Conservation (phyloP, 2,888 invertebrate genomes). For the Acheta domesticus region DNA sequence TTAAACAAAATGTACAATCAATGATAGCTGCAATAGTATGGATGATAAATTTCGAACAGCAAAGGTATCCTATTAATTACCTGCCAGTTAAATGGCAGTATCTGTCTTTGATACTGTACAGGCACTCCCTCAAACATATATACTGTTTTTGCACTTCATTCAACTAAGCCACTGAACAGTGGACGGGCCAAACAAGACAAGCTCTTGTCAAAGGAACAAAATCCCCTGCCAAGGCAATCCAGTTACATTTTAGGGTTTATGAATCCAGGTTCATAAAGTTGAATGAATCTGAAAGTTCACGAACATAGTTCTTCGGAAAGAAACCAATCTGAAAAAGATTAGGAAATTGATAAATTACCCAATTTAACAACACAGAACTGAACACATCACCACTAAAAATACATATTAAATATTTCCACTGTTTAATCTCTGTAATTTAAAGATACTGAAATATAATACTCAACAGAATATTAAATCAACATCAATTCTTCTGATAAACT, state of each 20-base stretch:
- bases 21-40: background rate
- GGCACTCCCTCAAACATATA: background rate
- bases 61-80: background rate
- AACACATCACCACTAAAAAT: too few species aligned
- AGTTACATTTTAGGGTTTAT: background rate
- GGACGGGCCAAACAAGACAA: background rate
- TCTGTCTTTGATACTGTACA: background rate
- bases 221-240: background rate
- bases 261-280: slow-evolving; percentile 7
- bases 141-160: background rate
- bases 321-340: slow-evolving; percentile 61
- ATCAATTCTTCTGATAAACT: too few species aligned
- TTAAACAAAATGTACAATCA: slow-evolving; percentile 2
- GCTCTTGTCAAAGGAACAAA: background rate
- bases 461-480: too few species aligned
- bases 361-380: background rate
- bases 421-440: too few species aligned
- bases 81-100: background rate
- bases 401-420: too few species aligned
- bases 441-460: too few species aligned
- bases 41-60: background rate
- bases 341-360: slow-evolving; percentile 22
- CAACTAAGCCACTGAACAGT: background rate
- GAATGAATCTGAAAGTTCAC: slow-evolving; percentile 42
- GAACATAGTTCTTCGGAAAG: slow-evolving; percentile 76